Evolutionary conservation across 1,140 invertebrate genomes (phyloP), one percentile per base, ranked within the genome.

Genomic region (Drosophila cardini): DNA sequence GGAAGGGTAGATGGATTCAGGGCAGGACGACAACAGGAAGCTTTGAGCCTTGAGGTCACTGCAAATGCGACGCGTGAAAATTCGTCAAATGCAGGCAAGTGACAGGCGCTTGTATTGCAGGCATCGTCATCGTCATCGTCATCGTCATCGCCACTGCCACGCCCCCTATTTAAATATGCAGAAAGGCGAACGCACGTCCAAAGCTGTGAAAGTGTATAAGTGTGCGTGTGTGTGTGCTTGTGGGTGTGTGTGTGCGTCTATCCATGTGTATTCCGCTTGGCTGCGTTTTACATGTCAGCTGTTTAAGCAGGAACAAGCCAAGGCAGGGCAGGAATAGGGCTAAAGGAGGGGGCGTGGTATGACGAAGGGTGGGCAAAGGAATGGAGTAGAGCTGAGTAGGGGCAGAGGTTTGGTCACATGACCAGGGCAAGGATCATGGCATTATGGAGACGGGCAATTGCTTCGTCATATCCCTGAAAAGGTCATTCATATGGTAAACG

Each of bases 1-100:
- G 34, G 6, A 8, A 38, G 11, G n/a, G 48, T 10, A n/a, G 13
- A 16, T 21, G 43, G 16, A 36, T 46, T 50, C 15, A 80, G 71
- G 38, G 32, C 15, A 21, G 15, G 67, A 34, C 38, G 56, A 38
- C 32, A 58, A 36, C 60, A 76, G 48, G 42, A 48, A 58, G 58
- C 46, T 79, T 76, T 79, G 65, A 60, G 80, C 75, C 80, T 75
- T 82, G 80, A 82, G 79, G 80, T 72, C 69, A 62, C 58, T 78
- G 63, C 79, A 65, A 82, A 70, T 81, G 79, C 79, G 80, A 79
- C 70, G 76, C 79, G 80, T 78, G 80, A 82, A 78, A 82, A 83
- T 83, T 82, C 80, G 80, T 83, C 80, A 82, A 75, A 74, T 75
- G 53, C 78, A 60, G 73, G 62, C 76, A 80, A 68, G 65, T 76